Evolutionary conservation across 1,140 invertebrate genomes (phyloP).

Genomic region (Carcinoscorpius rotundicauda): DNA sequence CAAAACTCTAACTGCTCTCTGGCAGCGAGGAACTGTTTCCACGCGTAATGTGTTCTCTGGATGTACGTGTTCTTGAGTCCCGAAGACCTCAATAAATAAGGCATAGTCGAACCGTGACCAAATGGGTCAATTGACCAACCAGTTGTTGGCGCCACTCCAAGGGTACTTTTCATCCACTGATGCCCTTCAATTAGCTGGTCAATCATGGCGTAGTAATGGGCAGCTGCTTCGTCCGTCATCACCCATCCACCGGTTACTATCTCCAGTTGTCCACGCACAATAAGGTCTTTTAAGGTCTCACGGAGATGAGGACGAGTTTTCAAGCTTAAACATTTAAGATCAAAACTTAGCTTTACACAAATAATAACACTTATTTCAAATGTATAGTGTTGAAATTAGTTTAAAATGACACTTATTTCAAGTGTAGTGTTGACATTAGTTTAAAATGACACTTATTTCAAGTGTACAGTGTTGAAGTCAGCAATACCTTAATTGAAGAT

Average conservation of each 20-base stretch:
- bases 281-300: slow-evolving; percentile 16
- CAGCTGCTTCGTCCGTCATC: slow-evolving; percentile 94
- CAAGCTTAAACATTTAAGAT: slow-evolving; percentile 60
- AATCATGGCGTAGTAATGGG: slow-evolving; percentile 83
- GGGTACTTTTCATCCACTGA: slow-evolving; percentile 68
- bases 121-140: slow-evolving; percentile 85
- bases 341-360: no score
- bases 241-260: slow-evolving; percentile 96
- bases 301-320: slow-evolving; percentile 22
- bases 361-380: no score
- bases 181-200: slow-evolving; percentile 93
- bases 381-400: no score
- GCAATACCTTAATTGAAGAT: no score
- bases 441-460: no score
- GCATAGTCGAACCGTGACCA: slow-evolving; percentile 71
- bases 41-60: slow-evolving; percentile 86
- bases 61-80: slow-evolving; percentile 79
- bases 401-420: no score
- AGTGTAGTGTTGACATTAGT: no score
- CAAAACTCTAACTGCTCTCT: slow-evolving; percentile 72
- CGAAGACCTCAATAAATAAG: slow-evolving; percentile 68
- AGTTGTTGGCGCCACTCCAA: slow-evolving; percentile 56
- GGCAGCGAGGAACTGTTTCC: slow-evolving; percentile 80
- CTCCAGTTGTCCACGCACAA: slow-evolving; percentile 62
- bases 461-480: no score